Evolutionary conservation across 2,888 invertebrate genomes (phyloP).

Genomic region (Cantharis flavilabris): DNA sequence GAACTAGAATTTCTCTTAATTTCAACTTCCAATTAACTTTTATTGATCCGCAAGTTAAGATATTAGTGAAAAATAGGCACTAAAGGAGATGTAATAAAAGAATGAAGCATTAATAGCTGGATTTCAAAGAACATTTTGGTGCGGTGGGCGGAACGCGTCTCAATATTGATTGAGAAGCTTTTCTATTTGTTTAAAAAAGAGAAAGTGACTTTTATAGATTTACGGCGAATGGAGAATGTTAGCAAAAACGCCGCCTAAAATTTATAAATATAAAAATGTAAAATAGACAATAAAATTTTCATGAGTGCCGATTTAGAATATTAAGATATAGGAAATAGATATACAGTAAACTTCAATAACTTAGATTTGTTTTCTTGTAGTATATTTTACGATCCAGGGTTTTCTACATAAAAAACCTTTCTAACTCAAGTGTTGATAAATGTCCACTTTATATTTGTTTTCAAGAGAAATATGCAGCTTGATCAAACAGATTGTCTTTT

Average conservation of each 20-base stretch:
- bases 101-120: slow-evolving; percentile 15
- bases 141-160: slow-evolving; percentile 9
- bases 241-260: background rate
- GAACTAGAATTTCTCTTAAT: background rate
- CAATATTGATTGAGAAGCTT: slow-evolving; percentile 21
- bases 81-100: background rate
- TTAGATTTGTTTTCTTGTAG: slow-evolving; percentile 10
- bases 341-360: slow-evolving; percentile 18
- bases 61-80: slow-evolving; percentile 4
- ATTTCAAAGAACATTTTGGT: slow-evolving; percentile 9
- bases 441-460: slow-evolving; percentile 19
- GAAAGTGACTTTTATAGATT: slow-evolving; percentile 11
- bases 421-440: slow-evolving; percentile 17
- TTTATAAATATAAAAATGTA: slow-evolving; percentile 5
- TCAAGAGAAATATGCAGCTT: slow-evolving; percentile 9
- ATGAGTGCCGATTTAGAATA: background rate
- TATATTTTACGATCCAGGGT: slow-evolving; percentile 10
- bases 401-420: slow-evolving; percentile 9
- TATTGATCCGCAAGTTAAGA: background rate
- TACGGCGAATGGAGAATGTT: slow-evolving; percentile 2
- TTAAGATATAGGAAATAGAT: slow-evolving; percentile 9
- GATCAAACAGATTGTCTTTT: slow-evolving; percentile 20
- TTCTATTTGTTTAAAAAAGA: slow-evolving; percentile 5
- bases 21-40: background rate
- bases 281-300: slow-evolving; percentile 10